Conservation (phyloP, 2,888 invertebrate species). For the Panopea generosa region DNA sequence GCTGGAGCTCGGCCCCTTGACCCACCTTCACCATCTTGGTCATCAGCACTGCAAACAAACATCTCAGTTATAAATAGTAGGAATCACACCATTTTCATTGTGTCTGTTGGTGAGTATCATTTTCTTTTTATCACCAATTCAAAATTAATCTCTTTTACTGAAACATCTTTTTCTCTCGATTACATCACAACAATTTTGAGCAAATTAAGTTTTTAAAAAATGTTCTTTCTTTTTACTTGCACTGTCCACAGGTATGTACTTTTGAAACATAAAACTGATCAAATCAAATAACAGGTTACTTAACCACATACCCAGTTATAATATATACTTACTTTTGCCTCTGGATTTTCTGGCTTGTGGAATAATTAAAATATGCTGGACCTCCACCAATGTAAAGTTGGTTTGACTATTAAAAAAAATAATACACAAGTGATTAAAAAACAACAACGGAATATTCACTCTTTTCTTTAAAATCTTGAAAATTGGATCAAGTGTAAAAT, state of each 20-base stretch:
- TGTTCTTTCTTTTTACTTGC: too few species aligned
- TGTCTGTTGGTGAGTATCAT: slow-evolving; percentile 3
- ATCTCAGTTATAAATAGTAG: neutral
- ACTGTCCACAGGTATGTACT: too few species aligned
- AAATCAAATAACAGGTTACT: too few species aligned
- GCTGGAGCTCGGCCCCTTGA: neutral
- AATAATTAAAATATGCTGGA: slow-evolving; percentile 86
- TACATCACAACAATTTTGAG: too few species aligned
- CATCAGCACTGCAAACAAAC: slow-evolving; percentile 12
- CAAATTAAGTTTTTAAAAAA: too few species aligned
- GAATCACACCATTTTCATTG: neutral
- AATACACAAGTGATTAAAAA: neutral
- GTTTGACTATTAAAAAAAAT: slow-evolving; percentile 58
- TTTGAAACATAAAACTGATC: too few species aligned
- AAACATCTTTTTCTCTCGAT: too few species aligned
- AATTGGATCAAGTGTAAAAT: too few species aligned
- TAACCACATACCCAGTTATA: too few species aligned
- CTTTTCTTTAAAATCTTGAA: too few species aligned
- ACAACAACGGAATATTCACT: neutral
- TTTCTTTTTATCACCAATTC: neutral
- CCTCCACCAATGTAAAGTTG: slow-evolving; percentile 85
- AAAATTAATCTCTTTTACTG: too few species aligned
- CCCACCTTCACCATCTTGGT: neutral
- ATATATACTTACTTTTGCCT: slow-evolving; percentile 70
- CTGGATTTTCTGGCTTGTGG: slow-evolving; percentile 85